Conservation (phyloP, 2,113 vertebrate genomes). For the Ursus arctos region DNA sequence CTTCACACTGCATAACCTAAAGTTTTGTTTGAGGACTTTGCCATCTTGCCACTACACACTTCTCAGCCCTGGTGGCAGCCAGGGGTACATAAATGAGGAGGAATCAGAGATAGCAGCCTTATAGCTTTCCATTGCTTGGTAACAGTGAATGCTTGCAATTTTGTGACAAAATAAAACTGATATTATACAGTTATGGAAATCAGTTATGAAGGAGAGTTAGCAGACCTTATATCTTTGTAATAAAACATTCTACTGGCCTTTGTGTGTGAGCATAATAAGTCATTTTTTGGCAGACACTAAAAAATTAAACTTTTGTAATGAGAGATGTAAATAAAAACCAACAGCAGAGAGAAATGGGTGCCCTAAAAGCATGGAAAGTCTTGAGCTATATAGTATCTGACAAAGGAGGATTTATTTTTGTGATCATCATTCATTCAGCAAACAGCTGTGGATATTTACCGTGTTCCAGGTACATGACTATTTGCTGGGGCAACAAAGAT, state of each 20-base stretch:
- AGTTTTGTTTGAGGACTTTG: neutral
- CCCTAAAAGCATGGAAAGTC: neutral
- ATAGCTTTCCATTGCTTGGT: neutral
- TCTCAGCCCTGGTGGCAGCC: neutral
- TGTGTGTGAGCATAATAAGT: neutral
- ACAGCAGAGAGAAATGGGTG: conserved; percentile 15
- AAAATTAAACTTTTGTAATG: conserved; percentile 48
- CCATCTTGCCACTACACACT: neutral
- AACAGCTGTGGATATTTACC: neutral
- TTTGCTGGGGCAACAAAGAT: conserved; percentile 31
- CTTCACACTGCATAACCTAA: neutral
- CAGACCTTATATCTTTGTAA: conserved; percentile 39
- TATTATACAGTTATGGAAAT: conserved; percentile 39
- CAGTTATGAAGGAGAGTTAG: neutral
- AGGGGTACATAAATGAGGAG: neutral
- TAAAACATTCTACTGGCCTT: neutral
- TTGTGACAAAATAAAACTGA: conserved; percentile 51
- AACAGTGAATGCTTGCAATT: neutral
- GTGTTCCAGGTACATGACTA: neutral
- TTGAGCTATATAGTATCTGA: neutral
- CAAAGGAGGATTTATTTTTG: conserved; percentile 19
- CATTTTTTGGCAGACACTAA: neutral
- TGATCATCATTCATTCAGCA: neutral
- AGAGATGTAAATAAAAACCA: conserved; percentile 39
- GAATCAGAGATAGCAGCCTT: neutral